phyloP scores from a whole-genome alignment of 1,140 invertebrate genomes.

The Papilio polyxenes region DNA sequence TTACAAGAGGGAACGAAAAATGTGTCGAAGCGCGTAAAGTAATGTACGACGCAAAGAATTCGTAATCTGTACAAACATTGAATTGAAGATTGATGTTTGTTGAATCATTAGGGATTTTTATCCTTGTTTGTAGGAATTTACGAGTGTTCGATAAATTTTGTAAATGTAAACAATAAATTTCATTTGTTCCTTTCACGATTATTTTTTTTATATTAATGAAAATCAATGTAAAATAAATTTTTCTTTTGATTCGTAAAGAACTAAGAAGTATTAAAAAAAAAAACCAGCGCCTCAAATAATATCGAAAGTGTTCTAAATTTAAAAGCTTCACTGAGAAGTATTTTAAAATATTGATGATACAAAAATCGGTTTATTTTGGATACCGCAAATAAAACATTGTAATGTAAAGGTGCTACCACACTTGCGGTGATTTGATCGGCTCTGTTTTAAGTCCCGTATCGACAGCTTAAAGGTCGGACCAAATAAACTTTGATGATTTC shows the following conservation, averaged over 20 bases:
- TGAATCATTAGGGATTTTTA: slow-evolving; percentile 27
- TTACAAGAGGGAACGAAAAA: slow-evolving; percentile 59
- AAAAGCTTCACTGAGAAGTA: not conserved
- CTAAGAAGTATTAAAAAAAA: not conserved
- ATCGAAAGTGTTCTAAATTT: slow-evolving; percentile 28
- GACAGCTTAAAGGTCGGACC: slow-evolving; percentile 29
- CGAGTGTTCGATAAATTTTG: not conserved
- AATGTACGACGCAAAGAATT: slow-evolving; percentile 47
- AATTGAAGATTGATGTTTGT: slow-evolving; percentile 36
- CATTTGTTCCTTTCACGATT: not conserved
- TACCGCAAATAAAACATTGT: slow-evolving; percentile 12
- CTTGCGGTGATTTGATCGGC: not conserved
- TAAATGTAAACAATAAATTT: slow-evolving; percentile 1
- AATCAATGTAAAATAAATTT: no score
- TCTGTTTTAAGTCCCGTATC: slow-evolving; percentile 33
- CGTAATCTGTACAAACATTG: slow-evolving; percentile 41
- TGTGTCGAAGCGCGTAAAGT: slow-evolving; percentile 60
- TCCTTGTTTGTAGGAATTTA: not conserved
- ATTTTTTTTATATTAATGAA: no score
- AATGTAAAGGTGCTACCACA: slow-evolving; percentile 18
- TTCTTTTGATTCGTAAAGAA: not conserved
- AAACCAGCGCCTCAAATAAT: not conserved
- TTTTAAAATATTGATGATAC: slow-evolving; percentile 35
- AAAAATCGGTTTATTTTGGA: slow-evolving; percentile 24
- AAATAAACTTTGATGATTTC: slow-evolving; percentile 10